These are phyloP conservation scores for Pseudopodoces humilis DNA, from an alignment of 2,113 vertebrate species.

Conservation along the genomic window DNA sequence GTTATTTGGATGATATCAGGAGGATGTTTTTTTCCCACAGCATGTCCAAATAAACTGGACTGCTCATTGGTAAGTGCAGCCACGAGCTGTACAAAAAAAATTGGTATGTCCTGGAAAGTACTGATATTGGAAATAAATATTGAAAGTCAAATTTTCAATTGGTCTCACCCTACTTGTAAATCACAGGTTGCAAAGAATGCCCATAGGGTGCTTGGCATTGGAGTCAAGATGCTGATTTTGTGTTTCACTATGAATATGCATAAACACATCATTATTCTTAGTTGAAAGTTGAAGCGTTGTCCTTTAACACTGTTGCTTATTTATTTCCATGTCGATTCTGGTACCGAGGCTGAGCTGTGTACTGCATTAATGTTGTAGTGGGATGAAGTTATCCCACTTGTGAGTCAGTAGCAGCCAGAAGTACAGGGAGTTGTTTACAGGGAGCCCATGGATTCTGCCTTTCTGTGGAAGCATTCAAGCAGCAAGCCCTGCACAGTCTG, in stretches of 20 bases:
- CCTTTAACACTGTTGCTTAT: neutral
- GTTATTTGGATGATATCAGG: neutral
- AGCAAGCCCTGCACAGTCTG: constrained; percentile 78
- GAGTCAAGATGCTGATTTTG: neutral
- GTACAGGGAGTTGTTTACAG: constrained; percentile 85
- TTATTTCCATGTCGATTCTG: neutral
- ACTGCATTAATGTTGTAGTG: constrained; percentile 37
- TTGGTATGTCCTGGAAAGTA: neutral
- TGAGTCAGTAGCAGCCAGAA: constrained; percentile 75
- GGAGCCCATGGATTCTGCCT: constrained; percentile 78
- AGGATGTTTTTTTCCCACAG: neutral
- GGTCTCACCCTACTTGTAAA: neutral
- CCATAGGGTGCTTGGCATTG: neutral
- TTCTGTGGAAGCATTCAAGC: constrained; percentile 83
- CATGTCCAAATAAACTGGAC: neutral
- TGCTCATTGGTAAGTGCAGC: neutral
- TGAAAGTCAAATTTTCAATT: neutral
- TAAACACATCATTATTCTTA: neutral
- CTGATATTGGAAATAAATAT: neutral
- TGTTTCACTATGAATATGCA: neutral
- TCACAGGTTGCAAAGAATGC: neutral
- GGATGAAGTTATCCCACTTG: constrained; percentile 70
- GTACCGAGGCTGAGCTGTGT: neutral
- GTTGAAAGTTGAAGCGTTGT: neutral
- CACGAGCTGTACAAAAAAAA: neutral